Conservation (phyloP, 53 echinoderm and acorn worm genomes). For the Paracentrotus lividus region DNA sequence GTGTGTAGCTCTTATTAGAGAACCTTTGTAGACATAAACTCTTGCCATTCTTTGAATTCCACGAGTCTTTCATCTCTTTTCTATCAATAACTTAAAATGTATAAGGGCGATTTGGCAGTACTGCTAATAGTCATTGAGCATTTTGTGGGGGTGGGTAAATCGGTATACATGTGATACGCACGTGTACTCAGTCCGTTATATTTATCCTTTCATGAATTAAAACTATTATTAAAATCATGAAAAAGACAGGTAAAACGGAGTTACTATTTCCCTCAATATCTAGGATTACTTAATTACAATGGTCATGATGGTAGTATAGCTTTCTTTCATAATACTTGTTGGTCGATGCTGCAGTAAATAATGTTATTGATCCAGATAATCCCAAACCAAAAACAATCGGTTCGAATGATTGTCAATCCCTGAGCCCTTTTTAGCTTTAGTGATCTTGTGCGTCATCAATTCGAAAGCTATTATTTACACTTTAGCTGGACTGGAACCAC, state of each 20-base stretch:
- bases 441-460: not conserved
- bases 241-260: not conserved
- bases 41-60: not conserved
- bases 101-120: not conserved
- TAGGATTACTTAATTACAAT: not conserved
- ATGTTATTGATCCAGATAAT: not conserved
- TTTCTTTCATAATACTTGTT: not conserved
- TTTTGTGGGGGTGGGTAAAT: not conserved
- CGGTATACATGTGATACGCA: no score
- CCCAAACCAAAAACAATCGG: constrained; percentile 30
- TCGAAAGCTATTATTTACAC: not conserved
- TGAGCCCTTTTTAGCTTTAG: not conserved
- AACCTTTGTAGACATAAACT: not conserved
- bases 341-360: constrained; percentile 12
- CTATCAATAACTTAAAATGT: not conserved
- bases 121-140: not conserved
- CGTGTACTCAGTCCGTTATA: no score
- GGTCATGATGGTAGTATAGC: not conserved
- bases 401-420: not conserved
- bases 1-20: not conserved
- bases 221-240: no score
- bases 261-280: not conserved
- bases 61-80: not conserved
- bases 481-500: not conserved
- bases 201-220: no score